phyloP scores from a whole-genome alignment of 2,888 invertebrate species.

The Ornithoptera priamus region DNA sequence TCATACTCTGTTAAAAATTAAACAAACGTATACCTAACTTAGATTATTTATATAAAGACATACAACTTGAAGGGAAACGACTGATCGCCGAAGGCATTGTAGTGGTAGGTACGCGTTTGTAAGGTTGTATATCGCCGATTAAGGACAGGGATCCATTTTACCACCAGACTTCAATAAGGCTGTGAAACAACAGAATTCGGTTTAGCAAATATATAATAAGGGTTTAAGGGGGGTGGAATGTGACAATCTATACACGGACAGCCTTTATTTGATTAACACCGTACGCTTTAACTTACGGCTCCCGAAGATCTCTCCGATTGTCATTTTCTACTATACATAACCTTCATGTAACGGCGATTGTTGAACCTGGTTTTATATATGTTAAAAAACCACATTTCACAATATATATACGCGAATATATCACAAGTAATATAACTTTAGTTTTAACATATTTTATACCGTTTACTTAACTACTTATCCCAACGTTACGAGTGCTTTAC shows the following conservation, averaged over 20 bases:
- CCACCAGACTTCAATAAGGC: conserved; percentile 73
- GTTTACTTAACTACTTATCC: no score
- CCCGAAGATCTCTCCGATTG: conserved; percentile 6
- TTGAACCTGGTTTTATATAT: not conserved
- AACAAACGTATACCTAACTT: conserved; percentile 7
- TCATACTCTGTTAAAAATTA: conserved; percentile 3
- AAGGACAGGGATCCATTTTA: conserved; percentile 57
- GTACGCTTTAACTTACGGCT: not conserved
- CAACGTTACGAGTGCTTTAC: no score
- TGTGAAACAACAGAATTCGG: conserved; percentile 74
- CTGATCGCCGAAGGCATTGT: conserved; percentile 32
- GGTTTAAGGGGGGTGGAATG: conserved; percentile 10
- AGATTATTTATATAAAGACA: not conserved
- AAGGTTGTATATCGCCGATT: conserved; percentile 29
- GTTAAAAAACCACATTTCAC: no score
- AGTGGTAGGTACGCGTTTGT: conserved; percentile 12
- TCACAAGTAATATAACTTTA: no score
- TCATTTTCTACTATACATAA: conserved; percentile 3
- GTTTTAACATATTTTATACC: no score
- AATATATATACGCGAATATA: no score
- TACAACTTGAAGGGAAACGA: conserved; percentile 9
- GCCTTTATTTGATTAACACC: not conserved
- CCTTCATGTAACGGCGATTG: conserved; percentile 15
- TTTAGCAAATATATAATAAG: conserved; percentile 46
- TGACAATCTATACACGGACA: conserved; percentile 16